Base-by-base conservation (phyloP, 2,888 invertebrate species). In the Calameuta pallipes region DNA sequence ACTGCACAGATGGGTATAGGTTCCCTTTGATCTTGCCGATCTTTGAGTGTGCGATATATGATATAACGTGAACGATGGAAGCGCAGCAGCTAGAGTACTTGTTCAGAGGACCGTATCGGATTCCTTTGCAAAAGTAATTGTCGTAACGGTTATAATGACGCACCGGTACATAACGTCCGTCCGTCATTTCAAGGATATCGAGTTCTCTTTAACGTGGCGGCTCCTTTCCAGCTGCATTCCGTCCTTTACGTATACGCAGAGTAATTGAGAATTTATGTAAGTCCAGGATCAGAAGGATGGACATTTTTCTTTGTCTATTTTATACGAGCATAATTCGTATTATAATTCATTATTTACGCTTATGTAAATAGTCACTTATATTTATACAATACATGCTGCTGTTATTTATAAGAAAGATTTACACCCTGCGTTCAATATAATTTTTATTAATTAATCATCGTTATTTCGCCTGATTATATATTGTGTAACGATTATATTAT, bases 211-310 rank as follows among this genome's bases (percentile, higher is more conserved):
- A 56, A 56, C 56, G 56, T 6, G 56, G 56, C 56, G 56, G 23
- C 56, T 23, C 56, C 56, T 56, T 56, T 56, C 23, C 78, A 77
- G 75, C 76, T 73, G 73, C 71, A 73, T 71, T 56, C 78, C 79
- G 78, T 80, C 78, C 79, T 80, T 82, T 80, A 79, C 79, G 74
- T 31, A 11, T 71, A 71, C 71, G 30, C 33, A 31, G 31, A 31
- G 69, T 82, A 82, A 82, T 82, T 80, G 79, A 78, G 80, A 79
- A 77, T 79, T 82, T 80, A 81, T 79, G 75, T 81, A 81, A 79
- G 80, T 79, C 76, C 76, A 71, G 71, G 71, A 71, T 71, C 30
- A 31, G 71, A 13, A 3, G 11, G 71, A 31, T 71, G 15, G 13
- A 33, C 15, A 33, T 71, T 71, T 30, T 71, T 34, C 71, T 71